phyloP scores from a whole-genome alignment of 2,888 invertebrate species.

The Archaeoteleia sp. region DNA sequence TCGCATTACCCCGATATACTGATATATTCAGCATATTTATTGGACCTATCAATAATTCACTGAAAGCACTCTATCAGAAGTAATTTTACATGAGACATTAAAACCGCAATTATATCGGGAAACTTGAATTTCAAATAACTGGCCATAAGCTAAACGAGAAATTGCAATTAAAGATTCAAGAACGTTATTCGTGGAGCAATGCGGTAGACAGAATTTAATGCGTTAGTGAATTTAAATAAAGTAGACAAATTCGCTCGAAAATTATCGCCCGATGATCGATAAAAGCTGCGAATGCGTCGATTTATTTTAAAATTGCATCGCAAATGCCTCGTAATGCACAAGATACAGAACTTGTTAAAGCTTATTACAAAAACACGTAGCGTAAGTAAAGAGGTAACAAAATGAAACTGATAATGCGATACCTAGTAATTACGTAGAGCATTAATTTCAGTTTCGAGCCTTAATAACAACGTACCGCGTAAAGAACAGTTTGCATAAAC shows the following conservation, averaged over 20 bases:
- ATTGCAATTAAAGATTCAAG: slow-evolving; percentile 1
- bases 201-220: background rate
- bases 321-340: background rate
- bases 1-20: too few species aligned
- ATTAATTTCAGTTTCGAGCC: slow-evolving; percentile 46
- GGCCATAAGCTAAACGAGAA: background rate
- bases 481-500: slow-evolving; percentile 50
- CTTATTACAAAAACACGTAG: slow-evolving; percentile 32
- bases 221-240: too few species aligned
- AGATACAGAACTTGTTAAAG: slow-evolving; percentile 19
- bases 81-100: background rate
- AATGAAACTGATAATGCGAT: slow-evolving; percentile 46
- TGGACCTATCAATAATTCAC: background rate
- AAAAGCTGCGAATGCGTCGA: background rate
- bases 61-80: background rate
- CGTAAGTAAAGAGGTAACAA: slow-evolving; percentile 35
- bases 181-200: background rate
- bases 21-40: background rate
- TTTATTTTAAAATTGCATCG: slow-evolving; percentile 13
- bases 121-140: background rate
- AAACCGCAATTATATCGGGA: background rate
- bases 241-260: too few species aligned
- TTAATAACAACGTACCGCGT: slow-evolving; percentile 45
- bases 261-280: background rate
- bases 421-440: slow-evolving; percentile 40